These are phyloP conservation scores for Paracentrotus lividus DNA, from an alignment of 53 echinoderm and acorn worm species.

Conservation along the genomic window DNA sequence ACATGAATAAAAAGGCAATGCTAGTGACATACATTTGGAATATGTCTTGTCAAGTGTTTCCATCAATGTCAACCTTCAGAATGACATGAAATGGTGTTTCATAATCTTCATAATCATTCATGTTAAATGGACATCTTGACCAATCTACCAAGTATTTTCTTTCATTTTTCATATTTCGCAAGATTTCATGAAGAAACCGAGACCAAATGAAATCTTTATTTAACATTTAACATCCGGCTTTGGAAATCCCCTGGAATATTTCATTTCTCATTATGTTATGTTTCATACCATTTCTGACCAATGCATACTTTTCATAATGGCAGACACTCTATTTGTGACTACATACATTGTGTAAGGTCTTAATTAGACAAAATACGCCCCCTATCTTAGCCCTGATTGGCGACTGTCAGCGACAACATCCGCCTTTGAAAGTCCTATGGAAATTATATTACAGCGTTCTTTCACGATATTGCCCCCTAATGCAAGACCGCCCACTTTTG, in stretches of 20 bases:
- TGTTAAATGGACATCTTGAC: neutral
- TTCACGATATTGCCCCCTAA: neutral
- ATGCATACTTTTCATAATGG: neutral
- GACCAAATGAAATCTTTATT: constrained; percentile 33
- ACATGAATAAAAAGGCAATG: neutral
- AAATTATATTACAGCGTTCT: neutral
- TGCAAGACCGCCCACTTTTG: neutral
- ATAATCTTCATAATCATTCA: neutral
- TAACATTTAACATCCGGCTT: neutral
- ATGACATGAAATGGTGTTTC: neutral
- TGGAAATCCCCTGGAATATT: neutral
- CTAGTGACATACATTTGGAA: neutral
- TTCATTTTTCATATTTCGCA: constrained; percentile 34
- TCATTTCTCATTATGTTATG: neutral
- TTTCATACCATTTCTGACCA: neutral
- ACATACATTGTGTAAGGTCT: neutral
- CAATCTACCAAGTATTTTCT: neutral
- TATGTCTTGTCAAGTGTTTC: neutral
- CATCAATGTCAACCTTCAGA: neutral
- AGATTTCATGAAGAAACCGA: constrained; percentile 31
- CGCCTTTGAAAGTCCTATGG: neutral
- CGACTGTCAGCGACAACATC: neutral
- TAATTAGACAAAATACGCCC: neutral
- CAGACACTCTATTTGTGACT: neutral
- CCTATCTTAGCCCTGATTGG: neutral